Evolutionary conservation across 2,113 vertebrate species (phyloP).

Genomic region (Scomber japonicus): DNA sequence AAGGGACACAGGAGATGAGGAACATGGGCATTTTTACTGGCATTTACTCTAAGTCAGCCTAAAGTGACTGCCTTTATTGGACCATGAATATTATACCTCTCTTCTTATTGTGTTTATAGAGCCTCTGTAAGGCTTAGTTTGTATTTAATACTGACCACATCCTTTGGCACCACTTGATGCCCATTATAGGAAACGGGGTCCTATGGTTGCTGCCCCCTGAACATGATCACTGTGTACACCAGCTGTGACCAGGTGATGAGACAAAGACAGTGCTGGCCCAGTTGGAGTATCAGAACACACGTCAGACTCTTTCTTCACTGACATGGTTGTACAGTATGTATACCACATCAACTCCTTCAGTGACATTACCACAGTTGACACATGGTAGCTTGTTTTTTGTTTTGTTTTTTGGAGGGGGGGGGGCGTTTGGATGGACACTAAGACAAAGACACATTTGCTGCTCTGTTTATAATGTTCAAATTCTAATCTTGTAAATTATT

Average conservation of each 20-base stretch:
- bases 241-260: constrained; percentile 2
- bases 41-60: constrained; percentile 31
- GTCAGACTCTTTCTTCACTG: constrained; percentile 19
- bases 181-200: constrained; percentile 18
- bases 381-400: constrained; percentile 14
- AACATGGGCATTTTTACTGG: constrained; percentile 43
- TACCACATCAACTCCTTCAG: constrained; percentile 22
- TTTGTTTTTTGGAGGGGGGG: no score
- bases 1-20: constrained; percentile 7
- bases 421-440: neutral
- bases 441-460: constrained; percentile 57
- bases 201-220: constrained; percentile 23
- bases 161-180: constrained; percentile 16
- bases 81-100: constrained; percentile 59
- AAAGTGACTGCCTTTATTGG: constrained; percentile 45
- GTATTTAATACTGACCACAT: constrained; percentile 38
- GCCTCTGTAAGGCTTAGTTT: constrained; percentile 26
- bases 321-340: constrained; percentile 49
- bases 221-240: constrained; percentile 51
- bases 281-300: constrained; percentile 18
- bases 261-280: constrained; percentile 32
- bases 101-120: constrained; percentile 37
- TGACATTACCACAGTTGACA: constrained; percentile 31
- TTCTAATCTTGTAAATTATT: constrained; percentile 39
- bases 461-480: constrained; percentile 51